These are phyloP conservation scores for Gopherus flavomarginatus DNA, from an alignment of 2,113 vertebrate genomes.

Conservation along the genomic window DNA sequence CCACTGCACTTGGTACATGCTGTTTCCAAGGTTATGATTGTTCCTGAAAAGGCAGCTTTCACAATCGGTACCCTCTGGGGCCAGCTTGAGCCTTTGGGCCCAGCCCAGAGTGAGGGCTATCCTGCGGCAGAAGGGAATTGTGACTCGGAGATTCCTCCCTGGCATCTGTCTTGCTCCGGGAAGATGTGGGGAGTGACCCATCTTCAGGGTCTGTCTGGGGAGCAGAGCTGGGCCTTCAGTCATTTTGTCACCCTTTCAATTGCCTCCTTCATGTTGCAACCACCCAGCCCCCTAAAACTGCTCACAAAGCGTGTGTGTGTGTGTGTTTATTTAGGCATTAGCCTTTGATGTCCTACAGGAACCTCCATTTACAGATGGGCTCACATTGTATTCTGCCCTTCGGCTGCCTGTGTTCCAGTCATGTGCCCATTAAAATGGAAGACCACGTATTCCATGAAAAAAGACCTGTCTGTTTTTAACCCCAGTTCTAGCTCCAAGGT, in stretches of 20 bases:
- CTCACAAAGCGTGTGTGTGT: neutral
- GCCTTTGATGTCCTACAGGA: neutral
- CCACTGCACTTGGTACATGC: neutral
- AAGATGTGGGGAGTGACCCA: neutral
- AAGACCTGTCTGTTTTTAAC: neutral
- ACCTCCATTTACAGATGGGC: neutral
- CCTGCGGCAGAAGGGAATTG: neutral
- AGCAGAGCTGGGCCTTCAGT: neutral
- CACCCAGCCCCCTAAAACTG: neutral
- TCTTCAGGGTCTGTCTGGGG: neutral
- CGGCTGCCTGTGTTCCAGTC: neutral
- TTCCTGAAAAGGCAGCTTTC: neutral
- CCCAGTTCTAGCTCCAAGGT: constrained; percentile 76
- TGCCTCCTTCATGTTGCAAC: neutral
- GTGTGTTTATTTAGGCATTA: neutral
- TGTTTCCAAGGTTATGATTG: neutral
- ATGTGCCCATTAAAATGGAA: neutral
- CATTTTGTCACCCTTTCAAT: neutral
- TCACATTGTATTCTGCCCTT: neutral
- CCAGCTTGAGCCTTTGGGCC: neutral
- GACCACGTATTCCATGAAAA: neutral
- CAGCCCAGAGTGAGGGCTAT: neutral
- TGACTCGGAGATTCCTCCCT: neutral
- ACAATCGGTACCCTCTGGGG: neutral
- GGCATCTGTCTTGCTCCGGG: neutral